phyloP scores from a whole-genome alignment of 2,797 vertebrate genomes.

The Takifugu ocellatus region DNA sequence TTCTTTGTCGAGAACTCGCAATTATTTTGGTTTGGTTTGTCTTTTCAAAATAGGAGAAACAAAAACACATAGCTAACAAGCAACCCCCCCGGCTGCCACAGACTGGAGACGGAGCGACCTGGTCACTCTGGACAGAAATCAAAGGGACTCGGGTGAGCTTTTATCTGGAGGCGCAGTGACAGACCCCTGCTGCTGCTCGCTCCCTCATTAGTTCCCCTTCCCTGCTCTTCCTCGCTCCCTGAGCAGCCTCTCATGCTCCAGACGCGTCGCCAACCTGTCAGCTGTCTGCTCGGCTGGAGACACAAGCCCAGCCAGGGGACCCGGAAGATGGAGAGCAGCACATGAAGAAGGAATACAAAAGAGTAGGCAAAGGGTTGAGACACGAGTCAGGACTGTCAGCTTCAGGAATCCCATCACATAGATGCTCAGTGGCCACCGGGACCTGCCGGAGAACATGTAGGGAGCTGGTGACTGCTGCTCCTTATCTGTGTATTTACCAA shows the following conservation, averaged over 20 bases:
- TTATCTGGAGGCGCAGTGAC: slow-evolving; percentile 57
- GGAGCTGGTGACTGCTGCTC: no score
- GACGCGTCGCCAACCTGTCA: slow-evolving; percentile 58
- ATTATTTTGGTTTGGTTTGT: background rate
- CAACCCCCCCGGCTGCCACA: slow-evolving; percentile 20
- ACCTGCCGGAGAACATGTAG: no score
- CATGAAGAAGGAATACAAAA: slow-evolving; percentile 12
- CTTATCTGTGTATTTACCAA: no score
- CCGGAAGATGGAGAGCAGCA: slow-evolving; percentile 21
- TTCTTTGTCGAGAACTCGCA: slow-evolving; percentile 3
- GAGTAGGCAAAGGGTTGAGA: slow-evolving; percentile 13
- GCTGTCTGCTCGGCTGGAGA: slow-evolving; percentile 57
- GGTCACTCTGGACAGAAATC: slow-evolving; percentile 51
- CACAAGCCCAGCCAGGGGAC: slow-evolving; percentile 36
- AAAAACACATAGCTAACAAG: slow-evolving; percentile 23
- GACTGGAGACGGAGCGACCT: slow-evolving; percentile 29
- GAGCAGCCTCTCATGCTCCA: slow-evolving; percentile 33
- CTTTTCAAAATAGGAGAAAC: background rate
- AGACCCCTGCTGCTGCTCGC: slow-evolving; percentile 51
- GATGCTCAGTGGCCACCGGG: no score
- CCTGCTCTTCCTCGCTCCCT: slow-evolving; percentile 6
- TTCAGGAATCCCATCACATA: no score
- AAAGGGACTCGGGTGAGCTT: slow-evolving; percentile 37
- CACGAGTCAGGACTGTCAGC: slow-evolving; percentile 32
- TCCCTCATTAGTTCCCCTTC: slow-evolving; percentile 50